Percentiles rank a stretch among this genome's conserved stretches.
These are phyloP conservation scores for Ditula angustiorana DNA, from an alignment of 2,888 invertebrate genomes.

Conservation along the genomic window DNA sequence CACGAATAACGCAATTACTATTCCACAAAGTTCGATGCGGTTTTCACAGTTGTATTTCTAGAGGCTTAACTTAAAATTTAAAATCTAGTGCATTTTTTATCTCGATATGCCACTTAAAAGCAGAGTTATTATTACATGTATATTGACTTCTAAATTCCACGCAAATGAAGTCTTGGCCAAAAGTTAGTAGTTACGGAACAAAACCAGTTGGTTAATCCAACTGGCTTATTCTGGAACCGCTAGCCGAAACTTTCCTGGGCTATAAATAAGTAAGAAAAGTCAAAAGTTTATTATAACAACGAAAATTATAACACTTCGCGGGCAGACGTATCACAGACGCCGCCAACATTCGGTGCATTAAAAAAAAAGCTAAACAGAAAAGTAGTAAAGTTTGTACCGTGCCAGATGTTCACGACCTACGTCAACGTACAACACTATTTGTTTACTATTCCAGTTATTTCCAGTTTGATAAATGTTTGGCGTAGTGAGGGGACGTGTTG, in stretches of 20 bases:
- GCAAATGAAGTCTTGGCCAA: no score
- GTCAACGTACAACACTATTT: slow-evolving; percentile 43
- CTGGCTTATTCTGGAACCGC: neutral
- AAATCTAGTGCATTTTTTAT: no score
- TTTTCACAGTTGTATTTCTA: no score
- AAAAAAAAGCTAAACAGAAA: slow-evolving; percentile 44
- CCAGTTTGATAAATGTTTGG: slow-evolving; percentile 54
- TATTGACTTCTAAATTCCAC: no score
- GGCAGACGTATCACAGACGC: slow-evolving; percentile 42
- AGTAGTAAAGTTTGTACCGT: slow-evolving; percentile 37
- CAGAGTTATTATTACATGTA: no score
- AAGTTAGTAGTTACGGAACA: no score
- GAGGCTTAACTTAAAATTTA: no score
- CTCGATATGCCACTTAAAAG: no score
- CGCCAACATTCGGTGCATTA: slow-evolving; percentile 39
- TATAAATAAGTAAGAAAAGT: slow-evolving; percentile 35
- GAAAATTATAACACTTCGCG: slow-evolving; percentile 39
- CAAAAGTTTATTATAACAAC: slow-evolving; percentile 36
- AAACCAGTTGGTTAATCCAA: no score
- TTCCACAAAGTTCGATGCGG: no score
- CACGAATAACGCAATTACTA: no score
- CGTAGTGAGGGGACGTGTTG: slow-evolving; percentile 48
- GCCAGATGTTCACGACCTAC: slow-evolving; percentile 40
- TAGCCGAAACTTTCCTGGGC: neutral
- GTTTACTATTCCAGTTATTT: slow-evolving; percentile 67